Evolutionary conservation across 1,140 invertebrate genomes (phyloP).

Genomic region (Eupristina koningsbergeri): DNA sequence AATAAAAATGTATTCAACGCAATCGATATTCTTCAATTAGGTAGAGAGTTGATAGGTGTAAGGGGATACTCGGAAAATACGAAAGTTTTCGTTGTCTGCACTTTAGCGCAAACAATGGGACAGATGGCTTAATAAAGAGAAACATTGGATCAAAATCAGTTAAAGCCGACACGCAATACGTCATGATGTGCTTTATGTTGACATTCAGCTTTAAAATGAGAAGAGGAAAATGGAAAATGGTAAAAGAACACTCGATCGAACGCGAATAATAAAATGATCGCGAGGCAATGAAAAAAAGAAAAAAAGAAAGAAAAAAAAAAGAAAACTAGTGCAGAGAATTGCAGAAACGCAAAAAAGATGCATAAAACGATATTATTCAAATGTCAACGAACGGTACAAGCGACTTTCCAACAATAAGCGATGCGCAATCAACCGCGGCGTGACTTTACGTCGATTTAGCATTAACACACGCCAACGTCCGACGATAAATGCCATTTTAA

Average conservation of each 20-base stretch:
- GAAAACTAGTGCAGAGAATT: neutral
- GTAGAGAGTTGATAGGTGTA: neutral
- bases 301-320: neutral
- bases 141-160: neutral
- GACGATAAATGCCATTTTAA: neutral
- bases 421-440: constrained; percentile 10
- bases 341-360: neutral
- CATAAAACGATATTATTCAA: neutral
- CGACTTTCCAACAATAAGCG: neutral
- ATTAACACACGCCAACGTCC: neutral
- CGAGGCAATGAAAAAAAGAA: neutral
- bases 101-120: neutral
- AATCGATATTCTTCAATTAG: constrained; percentile 27
- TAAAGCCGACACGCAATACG: neutral
- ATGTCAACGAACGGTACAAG: constrained; percentile 28
- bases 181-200: neutral
- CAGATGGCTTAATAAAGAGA: neutral
- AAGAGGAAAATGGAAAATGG: neutral
- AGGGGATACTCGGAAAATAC: neutral
- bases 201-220: neutral
- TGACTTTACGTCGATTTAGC: constrained; percentile 4
- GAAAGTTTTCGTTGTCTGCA: constrained; percentile 2
- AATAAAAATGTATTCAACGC: neutral
- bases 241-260: neutral
- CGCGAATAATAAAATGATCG: neutral